Evolutionary conservation across 2,888 invertebrate species (phyloP), one percentile per base, ranked within the genome.

Genomic region (Agapostemon virescens): DNA sequence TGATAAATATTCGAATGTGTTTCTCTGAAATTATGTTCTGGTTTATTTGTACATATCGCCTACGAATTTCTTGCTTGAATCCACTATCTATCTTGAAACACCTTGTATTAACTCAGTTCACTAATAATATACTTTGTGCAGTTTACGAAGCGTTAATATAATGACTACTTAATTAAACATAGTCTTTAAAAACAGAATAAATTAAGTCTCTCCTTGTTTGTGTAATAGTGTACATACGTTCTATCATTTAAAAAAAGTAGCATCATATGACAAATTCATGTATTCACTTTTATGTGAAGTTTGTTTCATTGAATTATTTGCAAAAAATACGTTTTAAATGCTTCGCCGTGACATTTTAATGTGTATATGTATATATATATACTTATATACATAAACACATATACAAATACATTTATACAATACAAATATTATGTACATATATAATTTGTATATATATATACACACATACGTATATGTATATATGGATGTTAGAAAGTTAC

Each of bases 111-210:
- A 61, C 9, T 33, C 33, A 11, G 33, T 71, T 69, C 15, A 13
- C 55, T 55, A 52, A 7, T 80, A 69, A 23, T 64, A 69, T 30
- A 36, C 3, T 69, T 68, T 79, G 52, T 68, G 45, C 79, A 79
- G 20, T 74, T 49, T 36, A 55, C 26, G 36, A 70, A 71, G 67
- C 61, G 36, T 70, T 70, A 23, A 64, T 45, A 20, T 67, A 74
- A 69, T 26, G 20, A 36, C 23, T 55, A 55, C 13, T 66, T 64
- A 64, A 52, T 11, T 64, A 55, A 55, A 40, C 68, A n/a, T 45
- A 55, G 42, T 69, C 38, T 75, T 30, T 66, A 13, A 11, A 55
- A 40, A 38, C 33, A 67, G n/a, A 40, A 45, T 30, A 74, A n/a
- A 42, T 40, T 49, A 38, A 61, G 40, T 30, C 26, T 68, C 40